Conservation (phyloP, 1,140 invertebrate genomes). For the Harlomillsia oculata region DNA sequence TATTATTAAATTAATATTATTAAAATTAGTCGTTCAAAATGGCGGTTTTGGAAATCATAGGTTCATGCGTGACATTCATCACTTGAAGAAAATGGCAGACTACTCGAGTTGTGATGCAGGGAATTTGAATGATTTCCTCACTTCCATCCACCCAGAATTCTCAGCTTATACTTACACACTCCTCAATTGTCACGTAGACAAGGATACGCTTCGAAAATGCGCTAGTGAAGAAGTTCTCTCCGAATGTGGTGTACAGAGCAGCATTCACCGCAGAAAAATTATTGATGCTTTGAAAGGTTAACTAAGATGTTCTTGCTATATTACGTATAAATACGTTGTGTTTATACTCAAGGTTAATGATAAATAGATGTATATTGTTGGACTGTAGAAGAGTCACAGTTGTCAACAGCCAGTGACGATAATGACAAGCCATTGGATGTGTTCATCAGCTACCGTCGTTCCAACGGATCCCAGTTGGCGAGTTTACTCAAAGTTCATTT, state of each 20-base stretch:
- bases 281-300: slow-evolving; percentile 75
- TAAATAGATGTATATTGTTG: slow-evolving; percentile 26
- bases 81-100: slow-evolving; percentile 92
- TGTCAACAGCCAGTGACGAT: slow-evolving; percentile 57
- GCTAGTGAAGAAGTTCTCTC: slow-evolving; percentile 77
- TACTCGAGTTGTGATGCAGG: slow-evolving; percentile 89
- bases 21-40: background rate
- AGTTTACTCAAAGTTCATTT: slow-evolving; percentile 86
- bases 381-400: slow-evolving; percentile 49
- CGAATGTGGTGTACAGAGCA: slow-evolving; percentile 87
- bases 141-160: slow-evolving; percentile 77
- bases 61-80: slow-evolving; percentile 87
- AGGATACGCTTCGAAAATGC: slow-evolving; percentile 46
- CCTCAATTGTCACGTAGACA: slow-evolving; percentile 88
- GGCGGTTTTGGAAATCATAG: slow-evolving; percentile 44
- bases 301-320: too few relatives aligned
- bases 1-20: background rate
- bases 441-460: slow-evolving; percentile 95
- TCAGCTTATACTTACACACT: slow-evolving; percentile 95
- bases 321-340: background rate
- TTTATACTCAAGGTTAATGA: slow-evolving; percentile 1
- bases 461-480: slow-evolving; percentile 95
- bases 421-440: slow-evolving; percentile 85
- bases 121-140: slow-evolving; percentile 82
- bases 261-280: slow-evolving; percentile 85